Conservation (phyloP, 1,140 invertebrate genomes). For the Physella acuta region DNA sequence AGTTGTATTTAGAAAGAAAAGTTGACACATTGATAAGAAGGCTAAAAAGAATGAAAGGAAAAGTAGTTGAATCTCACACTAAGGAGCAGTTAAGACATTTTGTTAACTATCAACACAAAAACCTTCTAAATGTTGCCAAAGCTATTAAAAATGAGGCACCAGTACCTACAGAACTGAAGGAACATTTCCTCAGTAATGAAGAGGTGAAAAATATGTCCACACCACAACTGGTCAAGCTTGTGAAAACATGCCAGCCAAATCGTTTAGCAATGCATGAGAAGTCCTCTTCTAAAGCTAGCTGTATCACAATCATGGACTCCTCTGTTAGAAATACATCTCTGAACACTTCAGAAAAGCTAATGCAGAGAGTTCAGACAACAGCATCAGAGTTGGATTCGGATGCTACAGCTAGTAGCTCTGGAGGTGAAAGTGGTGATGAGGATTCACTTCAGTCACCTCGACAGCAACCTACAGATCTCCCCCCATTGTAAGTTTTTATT, state of each 20-base stretch:
- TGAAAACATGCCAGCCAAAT: slow-evolving; percentile 34
- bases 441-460: slow-evolving; percentile 57
- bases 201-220: slow-evolving; percentile 63
- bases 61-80: slow-evolving; percentile 72
- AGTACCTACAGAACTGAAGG: slow-evolving; percentile 43
- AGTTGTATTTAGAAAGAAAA: slow-evolving; percentile 69
- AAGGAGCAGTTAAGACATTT: slow-evolving; percentile 74
- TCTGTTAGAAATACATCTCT: slow-evolving; percentile 50
- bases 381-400: slow-evolving; percentile 83
- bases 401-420: slow-evolving; percentile 89
- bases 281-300: slow-evolving; percentile 19
- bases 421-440: slow-evolving; percentile 91
- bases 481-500: slow-evolving; percentile 44
- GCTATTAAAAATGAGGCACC: slow-evolving; percentile 31
- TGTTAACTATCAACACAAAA: slow-evolving; percentile 70
- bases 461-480: slow-evolving; percentile 21
- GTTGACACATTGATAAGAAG: slow-evolving; percentile 73
- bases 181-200: slow-evolving; percentile 59
- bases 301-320: slow-evolving; percentile 47
- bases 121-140: slow-evolving; percentile 50
- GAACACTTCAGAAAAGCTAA: slow-evolving; percentile 65
- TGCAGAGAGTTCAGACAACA: slow-evolving; percentile 71
- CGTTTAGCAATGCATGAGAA: slow-evolving; percentile 23
- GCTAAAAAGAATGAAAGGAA: slow-evolving; percentile 74
- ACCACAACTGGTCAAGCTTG: slow-evolving; percentile 64